phyloP scores from a whole-genome alignment of 1,140 invertebrate genomes.

The Trinorchestia longiramus region DNA sequence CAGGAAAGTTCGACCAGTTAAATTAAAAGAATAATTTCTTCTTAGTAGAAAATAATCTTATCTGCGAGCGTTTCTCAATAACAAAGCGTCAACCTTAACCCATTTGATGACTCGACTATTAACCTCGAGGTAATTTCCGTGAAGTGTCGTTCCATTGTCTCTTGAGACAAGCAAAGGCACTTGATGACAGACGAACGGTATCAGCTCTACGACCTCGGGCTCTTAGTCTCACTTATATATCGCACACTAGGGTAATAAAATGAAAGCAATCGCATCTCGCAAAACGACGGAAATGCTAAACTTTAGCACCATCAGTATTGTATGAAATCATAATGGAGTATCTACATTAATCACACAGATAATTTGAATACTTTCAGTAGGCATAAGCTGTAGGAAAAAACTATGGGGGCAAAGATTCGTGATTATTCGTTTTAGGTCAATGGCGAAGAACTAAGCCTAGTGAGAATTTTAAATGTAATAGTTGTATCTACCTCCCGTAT shows the following conservation, averaged over 20 bases:
- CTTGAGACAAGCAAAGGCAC: constrained; percentile 7
- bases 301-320: background rate
- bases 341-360: background rate
- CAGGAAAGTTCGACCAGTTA: background rate
- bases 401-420: too few species aligned
- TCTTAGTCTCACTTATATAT: background rate
- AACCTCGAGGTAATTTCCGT: background rate
- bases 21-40: background rate
- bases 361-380: background rate
- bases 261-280: background rate
- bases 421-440: too few species aligned
- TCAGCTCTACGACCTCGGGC: constrained; percentile 9
- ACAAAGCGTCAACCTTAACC: constrained; percentile 15
- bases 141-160: constrained; percentile 19
- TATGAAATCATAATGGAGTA: background rate
- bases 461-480: too few species aligned
- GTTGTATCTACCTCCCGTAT: too few species aligned
- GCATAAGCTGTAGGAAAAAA: background rate
- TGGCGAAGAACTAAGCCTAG: too few species aligned
- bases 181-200: background rate
- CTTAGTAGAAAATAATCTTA: background rate
- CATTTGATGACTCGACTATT: constrained; percentile 11
- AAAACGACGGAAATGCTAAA: background rate
- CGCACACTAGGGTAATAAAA: background rate
- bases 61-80: background rate